Base-by-base conservation (phyloP, 1,140 invertebrate species). In the Proales similis region DNA sequence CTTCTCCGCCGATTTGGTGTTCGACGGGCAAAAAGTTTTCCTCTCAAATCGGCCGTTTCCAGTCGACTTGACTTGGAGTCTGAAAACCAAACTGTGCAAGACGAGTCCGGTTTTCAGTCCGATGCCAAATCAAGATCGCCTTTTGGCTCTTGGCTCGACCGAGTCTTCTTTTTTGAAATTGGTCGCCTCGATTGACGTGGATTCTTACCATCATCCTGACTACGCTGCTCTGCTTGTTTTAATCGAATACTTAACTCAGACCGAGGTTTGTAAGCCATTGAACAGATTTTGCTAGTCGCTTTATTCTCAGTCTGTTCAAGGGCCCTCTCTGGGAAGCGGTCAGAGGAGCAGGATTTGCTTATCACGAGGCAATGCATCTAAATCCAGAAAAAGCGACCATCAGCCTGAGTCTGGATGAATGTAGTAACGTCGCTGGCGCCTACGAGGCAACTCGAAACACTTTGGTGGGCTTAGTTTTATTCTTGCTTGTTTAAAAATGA, bases 311-410 rank as follows among this genome's bases (percentile, higher is more conserved):
- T n/a, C n/a, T n/a, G n/a, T 66, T 65, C 4, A 68, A 87, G 82
- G 88, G 90, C 30, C 88, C 88, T 27, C 82, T 92, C 80, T 92
- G 87, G 86, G 81, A 81, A 61, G 80, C 84, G 70, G 84, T 92
- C 63, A 78, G 88, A 69, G 88, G 88, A 24, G 81, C 83, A 66
- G 88, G 88, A 5, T 78, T 88, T n/a, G 81, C 88, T 1, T 93
- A 93, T 74, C 77, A 81, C 38, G 89, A 84, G 74, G 79, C 76
- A 33, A 80, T 88, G 17, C 71, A 73, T 46, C 66, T 80, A 5
- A 76, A 79, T 65, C 78, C 81, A 12, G 81, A 84, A 67, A 83
- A 86, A 73, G 85, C 84, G 0, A 69, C 84, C 0, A 68, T 91
- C 2, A 82, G 82, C 66, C 81, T 90, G 60, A 74, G 80, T 3